These are phyloP conservation scores for Hippocampus guttulatus DNA, from an alignment of 2,113 vertebrate species.

Conservation along the genomic window DNA sequence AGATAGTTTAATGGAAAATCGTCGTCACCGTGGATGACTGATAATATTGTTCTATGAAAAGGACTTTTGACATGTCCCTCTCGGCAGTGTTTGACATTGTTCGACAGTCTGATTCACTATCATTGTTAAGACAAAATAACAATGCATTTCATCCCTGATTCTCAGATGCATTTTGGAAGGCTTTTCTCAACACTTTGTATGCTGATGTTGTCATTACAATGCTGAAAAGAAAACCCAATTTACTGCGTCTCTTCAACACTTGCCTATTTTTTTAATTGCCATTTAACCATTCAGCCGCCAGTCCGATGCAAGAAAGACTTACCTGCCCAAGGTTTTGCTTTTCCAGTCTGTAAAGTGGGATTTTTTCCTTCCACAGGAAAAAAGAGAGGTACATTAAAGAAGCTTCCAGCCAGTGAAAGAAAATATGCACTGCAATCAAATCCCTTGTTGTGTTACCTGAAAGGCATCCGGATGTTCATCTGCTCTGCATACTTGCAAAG, in stretches of 20 bases:
- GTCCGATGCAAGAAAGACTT: constrained; percentile 46
- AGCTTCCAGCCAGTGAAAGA: neutral
- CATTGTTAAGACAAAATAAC: constrained; percentile 11
- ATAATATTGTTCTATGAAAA: constrained; percentile 9
- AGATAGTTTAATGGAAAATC: constrained; percentile 18
- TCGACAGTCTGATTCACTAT: neutral
- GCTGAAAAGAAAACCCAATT: neutral
- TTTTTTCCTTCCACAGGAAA: constrained; percentile 84
- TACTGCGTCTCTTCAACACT: neutral
- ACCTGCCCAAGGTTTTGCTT: constrained; percentile 93
- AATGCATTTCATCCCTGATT: neutral
- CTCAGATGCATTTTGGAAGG: neutral
- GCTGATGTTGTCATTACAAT: neutral
- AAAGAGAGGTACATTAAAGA: constrained; percentile 39
- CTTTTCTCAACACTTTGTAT: neutral
- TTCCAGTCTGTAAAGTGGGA: constrained; percentile 94
- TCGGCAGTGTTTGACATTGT: neutral
- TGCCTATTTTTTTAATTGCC: constrained; percentile 10
- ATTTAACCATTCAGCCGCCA: constrained; percentile 9
- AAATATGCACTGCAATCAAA: neutral
- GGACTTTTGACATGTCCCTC: neutral
- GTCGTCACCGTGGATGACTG: constrained; percentile 7
- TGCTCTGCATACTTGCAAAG: constrained; percentile 97
- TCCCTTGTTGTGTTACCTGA: constrained; percentile 77
- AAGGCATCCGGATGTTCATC: constrained; percentile 98